Evolutionary conservation across 92 coral and sea anemone species (phyloP).

Genomic region (Heteractis magnifica): DNA sequence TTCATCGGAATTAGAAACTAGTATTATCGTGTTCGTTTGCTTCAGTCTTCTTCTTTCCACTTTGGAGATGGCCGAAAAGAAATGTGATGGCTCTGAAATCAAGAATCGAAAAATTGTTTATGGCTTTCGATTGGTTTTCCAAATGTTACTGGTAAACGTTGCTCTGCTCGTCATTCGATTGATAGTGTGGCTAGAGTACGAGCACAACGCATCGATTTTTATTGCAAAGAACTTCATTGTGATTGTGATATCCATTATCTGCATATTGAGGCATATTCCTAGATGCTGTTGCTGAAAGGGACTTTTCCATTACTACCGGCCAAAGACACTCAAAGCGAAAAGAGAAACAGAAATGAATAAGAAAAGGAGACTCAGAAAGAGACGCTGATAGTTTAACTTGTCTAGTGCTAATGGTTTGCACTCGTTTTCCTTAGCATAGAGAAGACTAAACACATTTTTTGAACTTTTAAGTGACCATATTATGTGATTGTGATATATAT

Average conservation of each 20-base stretch:
- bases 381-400: too few relatives aligned
- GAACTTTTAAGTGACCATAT: too few relatives aligned
- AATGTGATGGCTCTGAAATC: neutral
- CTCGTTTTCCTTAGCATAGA: too few relatives aligned
- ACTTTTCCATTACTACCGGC: neutral
- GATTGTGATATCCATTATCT: neutral
- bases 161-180: conserved; percentile 18
- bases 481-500: too few relatives aligned
- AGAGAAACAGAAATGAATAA: neutral
- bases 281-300: neutral
- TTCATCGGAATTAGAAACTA: conserved; percentile 8
- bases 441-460: too few relatives aligned
- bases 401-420: too few relatives aligned
- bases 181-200: conserved; percentile 23
- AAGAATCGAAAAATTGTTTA: neutral
- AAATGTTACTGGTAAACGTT: neutral
- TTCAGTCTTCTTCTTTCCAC: neutral
- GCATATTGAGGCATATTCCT: neutral
- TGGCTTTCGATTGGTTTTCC: neutral
- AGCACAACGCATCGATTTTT: conserved; percentile 18
- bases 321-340: neutral
- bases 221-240: conserved; percentile 19
- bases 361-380: too few relatives aligned
- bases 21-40: conserved; percentile 23
- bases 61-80: conserved; percentile 2